A percentile compares a stretch with the other conserved stretches of the same genome.
Conservation (phyloP, 2,888 invertebrate genomes). For the Leptopilina syphax region DNA sequence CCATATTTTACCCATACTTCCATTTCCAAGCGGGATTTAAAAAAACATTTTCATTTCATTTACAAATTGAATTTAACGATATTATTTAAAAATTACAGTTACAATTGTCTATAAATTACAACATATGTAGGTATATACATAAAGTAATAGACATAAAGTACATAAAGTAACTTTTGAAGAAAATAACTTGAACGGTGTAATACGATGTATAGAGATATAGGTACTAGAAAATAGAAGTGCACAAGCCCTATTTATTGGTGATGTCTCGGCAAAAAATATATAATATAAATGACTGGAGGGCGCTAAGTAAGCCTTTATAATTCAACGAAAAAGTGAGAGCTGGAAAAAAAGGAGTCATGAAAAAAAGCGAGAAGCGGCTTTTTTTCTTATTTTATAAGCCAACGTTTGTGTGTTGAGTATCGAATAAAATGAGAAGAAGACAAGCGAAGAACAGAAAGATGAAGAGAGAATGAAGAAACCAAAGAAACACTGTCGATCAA, state of each 20-base stretch:
- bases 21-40: too few species aligned
- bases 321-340: slow-evolving; percentile 14
- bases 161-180: too few species aligned
- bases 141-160: too few species aligned
- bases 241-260: slow-evolving; percentile 5
- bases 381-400: slow-evolving; percentile 7
- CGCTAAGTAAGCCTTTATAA: slow-evolving; percentile 22
- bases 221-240: neutral
- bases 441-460: slow-evolving; percentile 44
- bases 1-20: too few species aligned
- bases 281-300: slow-evolving; percentile 12
- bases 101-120: too few species aligned
- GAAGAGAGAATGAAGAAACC: slow-evolving; percentile 38
- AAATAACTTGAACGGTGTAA: too few species aligned
- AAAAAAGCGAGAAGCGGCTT: neutral
- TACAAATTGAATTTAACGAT: too few species aligned
- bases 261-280: slow-evolving; percentile 12
- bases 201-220: too few species aligned
- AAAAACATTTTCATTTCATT: too few species aligned
- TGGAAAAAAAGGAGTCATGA: neutral
- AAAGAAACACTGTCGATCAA: slow-evolving; percentile 56
- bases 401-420: slow-evolving; percentile 10
- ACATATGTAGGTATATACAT: too few species aligned
- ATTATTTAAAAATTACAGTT: too few species aligned
- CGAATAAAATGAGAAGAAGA: slow-evolving; percentile 23